Percentiles rank a stretch among this genome's conserved stretches.
These are phyloP conservation scores for Leptatherina wallacei DNA, from an alignment of 2,797 vertebrate species.

Conservation along the genomic window DNA sequence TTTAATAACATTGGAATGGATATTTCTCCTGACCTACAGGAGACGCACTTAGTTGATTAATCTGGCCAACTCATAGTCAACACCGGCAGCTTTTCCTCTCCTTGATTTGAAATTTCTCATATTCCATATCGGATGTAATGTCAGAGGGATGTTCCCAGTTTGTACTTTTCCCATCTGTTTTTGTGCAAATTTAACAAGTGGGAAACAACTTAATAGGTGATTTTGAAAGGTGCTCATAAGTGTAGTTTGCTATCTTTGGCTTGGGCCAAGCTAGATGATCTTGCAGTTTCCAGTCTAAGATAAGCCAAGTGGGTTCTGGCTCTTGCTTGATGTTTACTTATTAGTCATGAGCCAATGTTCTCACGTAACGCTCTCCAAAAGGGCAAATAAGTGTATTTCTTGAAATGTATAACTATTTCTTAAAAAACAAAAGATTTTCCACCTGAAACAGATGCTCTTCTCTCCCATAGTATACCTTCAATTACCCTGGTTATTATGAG, in stretches of 20 bases:
- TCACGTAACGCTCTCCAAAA: slow-evolving; percentile 6
- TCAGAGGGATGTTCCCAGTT: background rate
- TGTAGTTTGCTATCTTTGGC: slow-evolving; percentile 35
- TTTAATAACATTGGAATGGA: background rate
- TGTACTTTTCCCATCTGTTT: slow-evolving; percentile 2
- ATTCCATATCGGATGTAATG: background rate
- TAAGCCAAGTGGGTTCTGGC: slow-evolving; percentile 18
- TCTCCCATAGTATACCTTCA: background rate
- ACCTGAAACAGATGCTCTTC: slow-evolving; percentile 15
- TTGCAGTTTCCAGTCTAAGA: slow-evolving; percentile 11
- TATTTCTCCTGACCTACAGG: background rate
- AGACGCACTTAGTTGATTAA: background rate
- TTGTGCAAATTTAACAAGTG: background rate
- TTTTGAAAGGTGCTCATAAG: background rate
- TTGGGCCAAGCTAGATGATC: slow-evolving; percentile 5
- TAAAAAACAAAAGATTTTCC: slow-evolving; percentile 19
- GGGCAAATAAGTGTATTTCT: slow-evolving; percentile 3
- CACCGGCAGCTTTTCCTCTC: background rate
- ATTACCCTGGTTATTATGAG: slow-evolving; percentile 4
- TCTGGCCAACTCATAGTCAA: background rate
- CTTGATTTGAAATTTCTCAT: background rate
- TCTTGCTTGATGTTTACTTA: slow-evolving; percentile 8
- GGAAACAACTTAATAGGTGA: slow-evolving; percentile 13
- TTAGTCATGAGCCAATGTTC: slow-evolving; percentile 13
- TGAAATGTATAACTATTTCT: background rate